Conservation (phyloP, 1,140 invertebrate genomes). For the Pogonognathellus flavescens region DNA sequence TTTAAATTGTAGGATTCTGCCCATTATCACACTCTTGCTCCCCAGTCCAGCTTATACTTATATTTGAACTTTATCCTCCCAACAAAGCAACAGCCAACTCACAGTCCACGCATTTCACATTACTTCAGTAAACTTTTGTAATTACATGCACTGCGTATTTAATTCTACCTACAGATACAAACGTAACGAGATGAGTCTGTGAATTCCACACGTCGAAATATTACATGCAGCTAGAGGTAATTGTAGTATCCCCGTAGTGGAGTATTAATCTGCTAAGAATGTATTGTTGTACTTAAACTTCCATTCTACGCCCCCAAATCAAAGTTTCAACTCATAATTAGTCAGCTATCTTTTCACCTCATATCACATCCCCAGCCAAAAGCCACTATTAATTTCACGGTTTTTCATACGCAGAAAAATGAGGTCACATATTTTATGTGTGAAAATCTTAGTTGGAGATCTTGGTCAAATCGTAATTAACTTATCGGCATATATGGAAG, state of each 20-base stretch:
- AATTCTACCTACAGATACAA: not conserved
- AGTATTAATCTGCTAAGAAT: not conserved
- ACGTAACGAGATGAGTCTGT: not conserved
- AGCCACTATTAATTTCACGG: not conserved
- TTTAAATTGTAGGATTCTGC: constrained; percentile 43
- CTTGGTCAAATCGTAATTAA: not conserved
- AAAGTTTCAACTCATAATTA: constrained; percentile 34
- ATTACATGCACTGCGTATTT: constrained; percentile 6
- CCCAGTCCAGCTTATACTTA: too few species aligned
- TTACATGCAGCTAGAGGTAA: not conserved
- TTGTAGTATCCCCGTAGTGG: not conserved
- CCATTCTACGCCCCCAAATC: constrained; percentile 38
- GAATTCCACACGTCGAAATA: not conserved
- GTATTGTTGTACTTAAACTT: not conserved
- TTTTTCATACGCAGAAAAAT: not conserved
- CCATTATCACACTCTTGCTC: constrained; percentile 46
- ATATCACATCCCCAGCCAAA: not conserved
- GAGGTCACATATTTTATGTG: constrained; percentile 11
- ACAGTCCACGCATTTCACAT: not conserved
- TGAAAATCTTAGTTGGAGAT: not conserved
- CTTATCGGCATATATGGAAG: not conserved
- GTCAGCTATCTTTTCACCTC: not conserved
- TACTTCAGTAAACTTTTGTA: not conserved
- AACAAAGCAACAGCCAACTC: too few species aligned
- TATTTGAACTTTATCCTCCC: too few species aligned